phyloP scores from a whole-genome alignment of 2,888 invertebrate species.

The Lepidonotus clava region DNA sequence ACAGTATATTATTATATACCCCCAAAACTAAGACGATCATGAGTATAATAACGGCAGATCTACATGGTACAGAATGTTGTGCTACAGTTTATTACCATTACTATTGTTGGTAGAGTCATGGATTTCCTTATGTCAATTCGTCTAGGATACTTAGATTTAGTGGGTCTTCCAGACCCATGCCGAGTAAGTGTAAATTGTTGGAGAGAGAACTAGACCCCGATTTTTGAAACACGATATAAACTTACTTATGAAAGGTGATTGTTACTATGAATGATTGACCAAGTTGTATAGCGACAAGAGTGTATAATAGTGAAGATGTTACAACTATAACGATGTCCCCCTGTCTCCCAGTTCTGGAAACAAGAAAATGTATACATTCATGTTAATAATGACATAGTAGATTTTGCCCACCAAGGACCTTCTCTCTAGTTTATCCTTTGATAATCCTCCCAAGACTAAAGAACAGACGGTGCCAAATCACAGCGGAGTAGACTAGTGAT shows the following conservation, averaged over 20 bases:
- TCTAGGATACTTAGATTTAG: constrained; percentile 47
- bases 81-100: constrained; percentile 48
- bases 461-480: constrained; percentile 33
- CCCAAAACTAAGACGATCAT: neutral
- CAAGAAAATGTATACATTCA: neutral
- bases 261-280: constrained; percentile 5
- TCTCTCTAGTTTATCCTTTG: constrained; percentile 19
- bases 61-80: constrained; percentile 31
- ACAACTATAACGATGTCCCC: constrained; percentile 1
- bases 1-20: no score
- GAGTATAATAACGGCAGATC: neutral
- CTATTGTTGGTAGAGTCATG: constrained; percentile 45
- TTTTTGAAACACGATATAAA: constrained; percentile 8
- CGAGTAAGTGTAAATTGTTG: neutral
- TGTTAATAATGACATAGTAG: constrained; percentile 5
- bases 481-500: constrained; percentile 27
- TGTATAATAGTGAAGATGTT: neutral
- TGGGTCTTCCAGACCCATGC: constrained; percentile 5
- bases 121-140: constrained; percentile 45
- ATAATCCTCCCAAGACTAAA: constrained; percentile 21
- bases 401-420: neutral
- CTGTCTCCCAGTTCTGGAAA: neutral
- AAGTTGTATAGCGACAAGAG: neutral
- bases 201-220: neutral
- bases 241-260: neutral